Evolutionary conservation across 2,888 invertebrate species (phyloP).

Genomic region (Eupithecia insigniata): DNA sequence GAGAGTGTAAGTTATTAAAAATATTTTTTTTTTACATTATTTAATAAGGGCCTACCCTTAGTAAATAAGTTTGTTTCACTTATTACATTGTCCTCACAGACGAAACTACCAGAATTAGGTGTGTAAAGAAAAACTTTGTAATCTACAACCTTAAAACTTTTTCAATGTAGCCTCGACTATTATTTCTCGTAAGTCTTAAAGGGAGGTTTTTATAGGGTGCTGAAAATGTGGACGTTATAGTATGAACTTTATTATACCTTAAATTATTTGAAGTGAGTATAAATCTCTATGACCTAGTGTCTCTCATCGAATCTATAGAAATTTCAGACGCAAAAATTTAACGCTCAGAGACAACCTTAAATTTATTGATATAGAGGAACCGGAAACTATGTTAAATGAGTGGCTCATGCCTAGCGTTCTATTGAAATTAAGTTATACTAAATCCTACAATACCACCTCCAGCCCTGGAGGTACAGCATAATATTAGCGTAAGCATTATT

Average conservation of each 20-base stretch:
- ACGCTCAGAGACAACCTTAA: background rate
- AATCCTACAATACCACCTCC: too few relatives aligned
- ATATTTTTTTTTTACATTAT: too few relatives aligned
- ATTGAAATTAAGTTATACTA: too few relatives aligned
- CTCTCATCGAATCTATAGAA: too few relatives aligned
- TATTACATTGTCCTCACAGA: slow-evolving; percentile 12
- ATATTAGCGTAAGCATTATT: too few relatives aligned
- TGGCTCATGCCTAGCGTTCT: too few relatives aligned
- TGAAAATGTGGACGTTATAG: background rate
- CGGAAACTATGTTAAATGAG: too few relatives aligned
- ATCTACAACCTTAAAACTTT: slow-evolving; percentile 28
- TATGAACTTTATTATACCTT: background rate
- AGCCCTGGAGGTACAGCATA: too few relatives aligned
- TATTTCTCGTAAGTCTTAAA: background rate
- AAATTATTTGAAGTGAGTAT: background rate
- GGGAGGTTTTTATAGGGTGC: background rate
- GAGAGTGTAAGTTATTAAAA: background rate
- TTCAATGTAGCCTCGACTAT: slow-evolving; percentile 19
- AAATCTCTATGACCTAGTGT: background rate
- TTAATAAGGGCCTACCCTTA: too few relatives aligned
- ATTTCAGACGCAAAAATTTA: background rate
- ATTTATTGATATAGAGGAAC: background rate
- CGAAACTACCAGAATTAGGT: slow-evolving; percentile 25
- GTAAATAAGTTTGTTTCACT: slow-evolving; percentile 2
- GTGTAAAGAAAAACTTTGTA: slow-evolving; percentile 27